Evolutionary conservation across 2,888 invertebrate species (phyloP).

Genomic region (Caenorhabditis angaria): DNA sequence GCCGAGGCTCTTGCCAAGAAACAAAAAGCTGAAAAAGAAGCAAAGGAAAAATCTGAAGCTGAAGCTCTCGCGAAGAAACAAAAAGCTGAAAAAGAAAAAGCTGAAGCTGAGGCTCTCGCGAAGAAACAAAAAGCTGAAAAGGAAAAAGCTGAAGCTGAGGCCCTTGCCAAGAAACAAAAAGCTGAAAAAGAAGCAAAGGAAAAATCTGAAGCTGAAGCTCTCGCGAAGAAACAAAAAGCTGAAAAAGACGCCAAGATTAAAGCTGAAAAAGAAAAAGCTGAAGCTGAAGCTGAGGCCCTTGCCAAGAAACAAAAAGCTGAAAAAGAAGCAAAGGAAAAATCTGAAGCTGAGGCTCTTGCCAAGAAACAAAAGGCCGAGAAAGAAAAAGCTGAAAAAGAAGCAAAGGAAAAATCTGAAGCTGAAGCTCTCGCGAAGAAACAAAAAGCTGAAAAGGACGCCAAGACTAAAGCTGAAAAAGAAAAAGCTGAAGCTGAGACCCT

Average conservation of each 20-base stretch:
- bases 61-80: slow-evolving; percentile 16
- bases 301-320: slow-evolving; percentile 12
- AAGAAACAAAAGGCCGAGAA: slow-evolving; percentile 11
- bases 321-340: slow-evolving; percentile 13
- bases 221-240: background rate
- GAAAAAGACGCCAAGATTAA: slow-evolving; percentile 5
- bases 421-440: slow-evolving; percentile 13
- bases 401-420: slow-evolving; percentile 20
- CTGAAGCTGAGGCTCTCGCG: slow-evolving; percentile 21
- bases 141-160: slow-evolving; percentile 1
- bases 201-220: background rate
- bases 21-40: slow-evolving; percentile 18
- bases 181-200: slow-evolving; percentile 20
- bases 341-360: slow-evolving; percentile 2
- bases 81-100: slow-evolving; percentile 12
- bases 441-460: slow-evolving; percentile 29
- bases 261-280: slow-evolving; percentile 13
- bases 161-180: slow-evolving; percentile 12
- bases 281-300: slow-evolving; percentile 11
- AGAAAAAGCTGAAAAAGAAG: slow-evolving; percentile 14
- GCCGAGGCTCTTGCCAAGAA: slow-evolving; percentile 13
- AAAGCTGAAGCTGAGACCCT: slow-evolving; percentile 11
- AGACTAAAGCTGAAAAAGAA: slow-evolving; percentile 20
- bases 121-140: slow-evolving; percentile 16
- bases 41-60: slow-evolving; percentile 15